Evolutionary conservation across 2,888 invertebrate species (phyloP).

Genomic region (Oligia fasciuncula): DNA sequence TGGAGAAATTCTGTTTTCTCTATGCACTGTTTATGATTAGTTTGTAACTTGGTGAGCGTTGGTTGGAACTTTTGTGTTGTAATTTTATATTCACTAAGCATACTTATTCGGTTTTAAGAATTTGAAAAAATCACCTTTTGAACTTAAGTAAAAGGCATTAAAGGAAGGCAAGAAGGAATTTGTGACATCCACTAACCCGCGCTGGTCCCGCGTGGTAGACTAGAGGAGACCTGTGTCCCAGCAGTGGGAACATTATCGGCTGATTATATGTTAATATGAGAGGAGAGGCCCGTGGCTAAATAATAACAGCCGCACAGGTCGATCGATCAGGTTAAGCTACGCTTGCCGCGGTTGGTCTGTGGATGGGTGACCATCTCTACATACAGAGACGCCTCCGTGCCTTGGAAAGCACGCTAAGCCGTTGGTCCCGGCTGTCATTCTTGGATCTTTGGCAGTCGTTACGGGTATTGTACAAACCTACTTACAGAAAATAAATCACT

Average conservation of each 20-base stretch:
- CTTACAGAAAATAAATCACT: too few species aligned
- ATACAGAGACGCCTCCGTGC: too few species aligned
- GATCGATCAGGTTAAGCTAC: too few species aligned
- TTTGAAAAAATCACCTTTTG: background rate
- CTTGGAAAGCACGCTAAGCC: too few species aligned
- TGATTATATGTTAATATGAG: background rate
- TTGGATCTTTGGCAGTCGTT: too few species aligned
- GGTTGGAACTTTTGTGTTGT: slow-evolving; percentile 12
- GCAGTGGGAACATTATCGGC: background rate
- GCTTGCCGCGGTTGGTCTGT: too few species aligned
- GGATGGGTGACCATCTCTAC: too few species aligned
- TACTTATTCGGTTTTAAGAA: background rate
- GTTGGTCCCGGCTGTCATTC: too few species aligned
- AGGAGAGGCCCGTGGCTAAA: too few species aligned
- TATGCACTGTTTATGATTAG: slow-evolving; percentile 52
- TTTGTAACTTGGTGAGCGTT: slow-evolving; percentile 37
- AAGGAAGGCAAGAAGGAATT: background rate
- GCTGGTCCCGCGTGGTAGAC: background rate
- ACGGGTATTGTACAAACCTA: too few species aligned
- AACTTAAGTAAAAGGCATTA: too few species aligned
- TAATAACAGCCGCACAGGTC: too few species aligned
- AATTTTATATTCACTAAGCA: background rate
- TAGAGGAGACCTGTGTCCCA: background rate
- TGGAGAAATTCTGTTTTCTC: slow-evolving; percentile 37
- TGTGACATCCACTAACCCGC: background rate